Evolutionary conservation across 1,140 invertebrate genomes (phyloP).

Genomic region (Heliothis virescens): DNA sequence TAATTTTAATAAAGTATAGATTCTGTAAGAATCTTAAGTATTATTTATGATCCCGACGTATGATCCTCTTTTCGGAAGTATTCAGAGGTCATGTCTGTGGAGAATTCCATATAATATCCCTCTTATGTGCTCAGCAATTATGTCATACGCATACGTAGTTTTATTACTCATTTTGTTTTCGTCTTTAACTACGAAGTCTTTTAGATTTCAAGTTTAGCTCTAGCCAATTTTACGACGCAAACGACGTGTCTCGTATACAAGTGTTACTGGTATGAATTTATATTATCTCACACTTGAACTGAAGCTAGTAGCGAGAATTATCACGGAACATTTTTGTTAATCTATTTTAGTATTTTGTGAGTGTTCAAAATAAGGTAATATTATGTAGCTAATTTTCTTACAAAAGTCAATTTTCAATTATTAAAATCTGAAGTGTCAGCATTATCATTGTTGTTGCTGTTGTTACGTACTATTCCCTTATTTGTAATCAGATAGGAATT

Average conservation of each 20-base stretch:
- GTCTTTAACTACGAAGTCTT: neutral
- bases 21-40: too few relatives aligned
- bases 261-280: too few relatives aligned
- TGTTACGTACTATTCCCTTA: neutral
- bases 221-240: neutral
- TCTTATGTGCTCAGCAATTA: neutral
- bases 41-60: neutral
- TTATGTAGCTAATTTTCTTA: too few relatives aligned
- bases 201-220: neutral
- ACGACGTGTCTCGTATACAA: neutral
- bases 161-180: conserved; percentile 6
- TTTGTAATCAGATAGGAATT: conserved; percentile 19
- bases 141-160: neutral
- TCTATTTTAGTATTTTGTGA: too few relatives aligned
- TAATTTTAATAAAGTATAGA: too few relatives aligned
- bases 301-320: too few relatives aligned
- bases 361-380: too few relatives aligned
- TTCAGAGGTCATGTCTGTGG: neutral
- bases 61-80: neutral
- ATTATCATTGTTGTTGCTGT: too few relatives aligned
- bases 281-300: too few relatives aligned
- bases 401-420: too few relatives aligned
- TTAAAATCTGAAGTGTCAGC: too few relatives aligned
- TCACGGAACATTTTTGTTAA: too few relatives aligned
- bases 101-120: conserved; percentile 27